phyloP scores from a whole-genome alignment of 2,888 invertebrate species.

The Formica aserva region DNA sequence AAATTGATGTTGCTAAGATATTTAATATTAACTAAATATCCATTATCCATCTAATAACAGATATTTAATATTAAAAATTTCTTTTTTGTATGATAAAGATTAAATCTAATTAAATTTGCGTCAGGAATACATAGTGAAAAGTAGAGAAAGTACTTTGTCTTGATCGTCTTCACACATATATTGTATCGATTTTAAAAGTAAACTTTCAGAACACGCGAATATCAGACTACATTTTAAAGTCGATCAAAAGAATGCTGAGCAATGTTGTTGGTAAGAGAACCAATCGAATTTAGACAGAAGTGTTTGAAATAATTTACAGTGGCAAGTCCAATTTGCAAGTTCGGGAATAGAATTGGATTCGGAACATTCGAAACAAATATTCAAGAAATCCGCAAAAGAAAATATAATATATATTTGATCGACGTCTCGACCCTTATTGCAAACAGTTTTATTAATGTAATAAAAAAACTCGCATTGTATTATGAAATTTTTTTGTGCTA shows the following conservation, averaged over 20 bases:
- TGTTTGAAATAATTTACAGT: constrained; percentile 37
- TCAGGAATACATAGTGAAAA: not conserved
- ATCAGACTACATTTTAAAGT: constrained; percentile 20
- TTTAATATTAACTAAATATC: not conserved
- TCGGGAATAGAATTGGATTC: not conserved
- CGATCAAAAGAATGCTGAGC: constrained; percentile 10
- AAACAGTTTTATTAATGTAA: constrained; percentile 21
- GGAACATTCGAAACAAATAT: not conserved
- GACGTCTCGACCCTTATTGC: constrained; percentile 7
- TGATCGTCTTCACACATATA: not conserved
- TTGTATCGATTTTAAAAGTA: not conserved
- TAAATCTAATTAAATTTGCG: not conserved
- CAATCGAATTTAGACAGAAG: constrained; percentile 21
- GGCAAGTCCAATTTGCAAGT: constrained; percentile 23
- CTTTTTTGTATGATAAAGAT: not conserved
- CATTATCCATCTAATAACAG: no score
- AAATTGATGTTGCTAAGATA: not conserved
- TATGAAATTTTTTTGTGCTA: constrained; percentile 14
- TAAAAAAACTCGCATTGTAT: not conserved
- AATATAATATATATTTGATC: not conserved
- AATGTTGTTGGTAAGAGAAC: not conserved
- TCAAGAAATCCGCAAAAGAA: not conserved
- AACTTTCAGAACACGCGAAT: not conserved
- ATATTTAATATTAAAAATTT: not conserved
- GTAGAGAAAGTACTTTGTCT: not conserved